Base-by-base conservation (phyloP, 2,113 vertebrate genomes). In the Labeo catla region DNA sequence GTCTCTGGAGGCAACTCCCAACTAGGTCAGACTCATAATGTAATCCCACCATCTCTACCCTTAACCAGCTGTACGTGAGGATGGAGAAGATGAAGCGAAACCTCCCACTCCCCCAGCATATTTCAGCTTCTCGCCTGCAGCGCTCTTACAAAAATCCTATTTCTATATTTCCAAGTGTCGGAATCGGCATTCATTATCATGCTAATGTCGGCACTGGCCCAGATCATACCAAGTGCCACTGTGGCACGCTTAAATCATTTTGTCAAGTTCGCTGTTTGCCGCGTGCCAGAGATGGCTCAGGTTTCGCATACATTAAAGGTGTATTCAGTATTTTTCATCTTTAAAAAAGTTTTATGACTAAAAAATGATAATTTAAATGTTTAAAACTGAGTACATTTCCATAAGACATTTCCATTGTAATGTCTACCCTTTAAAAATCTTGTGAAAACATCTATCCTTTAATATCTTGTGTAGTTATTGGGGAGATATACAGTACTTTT, bases 1-100 rank as follows among this genome's bases (percentile, higher is more conserved):
- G 94, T 95, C 95, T 95, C 95, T 93, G 91, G 95, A 95, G 95
- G 94, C 91, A 93, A 87, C 92, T 93, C 91, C 91, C 94, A 95
- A 94, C 93, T 95, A 95, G 95, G 95, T 95, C 94, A 95, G 93
- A 93, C 94, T 95, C 93, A 94, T 95, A 95, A 95, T 95, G 93
- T 94, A 95, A 94, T 95, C 92, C 82, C 93, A 91, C 93, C 93
- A 93, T 94, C 93, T 95, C 92, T 93, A 93, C 93, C 93, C 92
- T 90, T 91, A 91, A 93, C 92, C 93, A 92, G 93, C 91, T 92
- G 91, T 91, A 92, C 90, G 83, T 57, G 12, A 77, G 82, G 87
- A 73, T 81, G 52, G 21, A 13, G 59, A 91, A 91, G 90, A 82
- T 54, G 79, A 76, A 89, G 83, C 13, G 28, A 54, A 86, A 86